These are phyloP conservation scores for Protonibea diacanthus DNA, from an alignment of 2,797 vertebrate species.

Conservation along the genomic window DNA sequence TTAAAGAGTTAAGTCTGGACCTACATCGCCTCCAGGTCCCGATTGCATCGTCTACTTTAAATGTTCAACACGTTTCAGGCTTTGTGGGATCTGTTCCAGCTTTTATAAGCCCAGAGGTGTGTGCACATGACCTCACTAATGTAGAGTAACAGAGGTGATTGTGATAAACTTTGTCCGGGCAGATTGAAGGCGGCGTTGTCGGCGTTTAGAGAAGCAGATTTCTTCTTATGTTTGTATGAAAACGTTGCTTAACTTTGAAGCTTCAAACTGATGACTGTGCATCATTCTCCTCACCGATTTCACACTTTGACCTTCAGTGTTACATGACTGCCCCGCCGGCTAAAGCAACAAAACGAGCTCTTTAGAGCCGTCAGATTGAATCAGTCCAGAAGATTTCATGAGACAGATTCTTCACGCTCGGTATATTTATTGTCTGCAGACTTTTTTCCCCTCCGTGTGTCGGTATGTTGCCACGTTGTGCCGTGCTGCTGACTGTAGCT, in stretches of 20 bases:
- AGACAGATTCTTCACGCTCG: constrained; percentile 7
- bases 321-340: not conserved
- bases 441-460: not conserved
- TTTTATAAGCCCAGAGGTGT: not conserved
- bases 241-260: not conserved
- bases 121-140: not conserved
- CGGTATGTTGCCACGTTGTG: constrained; percentile 38
- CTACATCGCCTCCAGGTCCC: not conserved
- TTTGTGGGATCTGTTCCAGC: not conserved
- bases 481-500: constrained; percentile 31
- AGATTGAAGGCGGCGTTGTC: not conserved
- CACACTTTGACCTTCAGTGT: not conserved
- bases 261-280: not conserved
- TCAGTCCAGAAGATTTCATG: constrained; percentile 29
- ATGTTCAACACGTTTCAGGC: not conserved
- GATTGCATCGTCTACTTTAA: not conserved
- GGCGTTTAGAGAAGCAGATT: not conserved
- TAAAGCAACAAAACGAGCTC: constrained; percentile 5
- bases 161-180: not conserved
- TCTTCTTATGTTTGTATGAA: not conserved
- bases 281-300: not conserved
- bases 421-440: constrained; percentile 15
- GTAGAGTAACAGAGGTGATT: not conserved
- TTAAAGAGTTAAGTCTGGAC: not conserved
- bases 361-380: constrained; percentile 16